Percentiles rank a stretch among this genome's conserved stretches.
Conservation (phyloP, 2,888 invertebrate species). For the Onchidella celtica region DNA sequence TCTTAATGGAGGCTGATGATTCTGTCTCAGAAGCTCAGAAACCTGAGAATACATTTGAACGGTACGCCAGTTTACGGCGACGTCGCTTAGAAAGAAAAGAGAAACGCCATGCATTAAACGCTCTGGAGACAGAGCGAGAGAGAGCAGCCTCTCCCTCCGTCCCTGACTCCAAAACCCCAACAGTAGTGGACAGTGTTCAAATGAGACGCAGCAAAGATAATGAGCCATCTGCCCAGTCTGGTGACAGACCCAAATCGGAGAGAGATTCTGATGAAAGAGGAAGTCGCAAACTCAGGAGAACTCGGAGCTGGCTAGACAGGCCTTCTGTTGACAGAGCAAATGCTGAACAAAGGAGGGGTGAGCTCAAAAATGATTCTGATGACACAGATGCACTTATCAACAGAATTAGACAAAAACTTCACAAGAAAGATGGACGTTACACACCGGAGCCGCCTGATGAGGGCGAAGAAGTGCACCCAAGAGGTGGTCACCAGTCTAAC, state of each 20-base stretch:
- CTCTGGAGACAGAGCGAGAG: conserved; percentile 68
- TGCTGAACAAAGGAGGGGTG: conserved; percentile 20
- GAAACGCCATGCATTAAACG: conserved; percentile 50
- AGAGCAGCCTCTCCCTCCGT: conserved; percentile 71
- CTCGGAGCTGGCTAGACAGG: conserved; percentile 61
- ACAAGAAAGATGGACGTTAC: conserved; percentile 38
- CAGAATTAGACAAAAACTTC: conserved; percentile 54
- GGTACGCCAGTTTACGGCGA: conserved; percentile 69
- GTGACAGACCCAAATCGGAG: conserved; percentile 56
- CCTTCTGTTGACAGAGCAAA: conserved; percentile 46
- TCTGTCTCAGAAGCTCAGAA: conserved; percentile 53
- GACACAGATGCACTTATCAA: conserved; percentile 53
- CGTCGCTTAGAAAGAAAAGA: conserved; percentile 64
- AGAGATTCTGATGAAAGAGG: conserved; percentile 49
- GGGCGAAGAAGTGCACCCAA: neutral
- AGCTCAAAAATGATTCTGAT: conserved; percentile 44
- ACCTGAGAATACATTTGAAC: conserved; percentile 63
- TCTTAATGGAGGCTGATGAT: conserved; percentile 63
- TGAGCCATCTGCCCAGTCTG: neutral
- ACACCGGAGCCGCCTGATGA: conserved; percentile 43
- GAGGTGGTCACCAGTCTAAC: neutral
- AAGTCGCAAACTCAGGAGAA: conserved; percentile 55
- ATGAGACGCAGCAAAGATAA: conserved; percentile 19
- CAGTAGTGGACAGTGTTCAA: neutral
- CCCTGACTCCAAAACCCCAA: neutral